Evolutionary conservation across 2,797 vertebrate genomes (phyloP).

Genomic region (Clamator glandarius): DNA sequence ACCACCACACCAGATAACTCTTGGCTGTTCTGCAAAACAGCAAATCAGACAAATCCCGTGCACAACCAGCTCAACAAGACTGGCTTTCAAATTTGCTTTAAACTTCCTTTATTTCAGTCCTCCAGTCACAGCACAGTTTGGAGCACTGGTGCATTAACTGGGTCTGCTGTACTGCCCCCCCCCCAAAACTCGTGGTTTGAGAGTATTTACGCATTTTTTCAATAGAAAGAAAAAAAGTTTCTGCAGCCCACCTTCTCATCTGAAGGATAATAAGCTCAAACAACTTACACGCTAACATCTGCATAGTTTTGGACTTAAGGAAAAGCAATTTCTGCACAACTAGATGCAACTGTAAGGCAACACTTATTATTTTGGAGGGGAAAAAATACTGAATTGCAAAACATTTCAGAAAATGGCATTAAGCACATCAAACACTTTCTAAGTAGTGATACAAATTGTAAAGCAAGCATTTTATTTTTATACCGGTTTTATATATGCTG

Average conservation of each 20-base stretch:
- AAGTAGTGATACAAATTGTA: neutral
- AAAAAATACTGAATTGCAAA: neutral
- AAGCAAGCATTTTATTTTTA: neutral
- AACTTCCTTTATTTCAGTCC: neutral
- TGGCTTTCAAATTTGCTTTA: neutral
- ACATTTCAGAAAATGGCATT: neutral
- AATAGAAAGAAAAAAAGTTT: neutral
- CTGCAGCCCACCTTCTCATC: neutral
- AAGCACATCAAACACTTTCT: neutral
- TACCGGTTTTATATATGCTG: neutral
- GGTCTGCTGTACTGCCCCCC: neutral
- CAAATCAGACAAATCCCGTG: neutral
- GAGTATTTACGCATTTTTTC: neutral
- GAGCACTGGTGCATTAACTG: neutral
- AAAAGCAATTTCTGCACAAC: constrained; percentile 34
- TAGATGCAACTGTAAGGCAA: constrained; percentile 31
- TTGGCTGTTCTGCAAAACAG: neutral
- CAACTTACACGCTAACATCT: neutral
- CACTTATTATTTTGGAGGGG: constrained; percentile 20
- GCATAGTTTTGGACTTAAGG: neutral
- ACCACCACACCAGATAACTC: neutral
- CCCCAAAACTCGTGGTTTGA: neutral
- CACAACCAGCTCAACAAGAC: neutral
- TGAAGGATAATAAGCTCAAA: neutral
- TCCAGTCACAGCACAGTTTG: neutral